Evolutionary conservation across 1,140 invertebrate genomes (phyloP).

Genomic region (Apis florea): DNA sequence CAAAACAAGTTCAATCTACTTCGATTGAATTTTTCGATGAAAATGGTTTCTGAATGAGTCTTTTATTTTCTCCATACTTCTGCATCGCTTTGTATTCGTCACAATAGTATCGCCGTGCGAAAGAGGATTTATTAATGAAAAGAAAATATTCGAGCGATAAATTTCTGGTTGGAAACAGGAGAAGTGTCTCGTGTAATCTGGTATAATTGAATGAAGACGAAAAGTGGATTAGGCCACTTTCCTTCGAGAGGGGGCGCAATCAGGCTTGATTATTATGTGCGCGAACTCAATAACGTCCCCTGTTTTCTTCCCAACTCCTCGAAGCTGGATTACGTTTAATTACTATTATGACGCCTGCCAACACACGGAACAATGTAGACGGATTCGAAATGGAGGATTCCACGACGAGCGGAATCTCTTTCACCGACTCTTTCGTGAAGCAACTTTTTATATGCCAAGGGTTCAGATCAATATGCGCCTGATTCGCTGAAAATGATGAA

Average conservation of each 20-base stretch:
- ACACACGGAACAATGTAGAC: conserved; percentile 27
- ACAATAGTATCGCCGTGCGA: too few species aligned
- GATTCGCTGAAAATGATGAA: too few species aligned
- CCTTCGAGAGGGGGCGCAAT: conserved; percentile 41
- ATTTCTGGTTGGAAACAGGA: not conserved
- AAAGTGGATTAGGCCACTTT: conserved; percentile 60
- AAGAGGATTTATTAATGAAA: too few species aligned
- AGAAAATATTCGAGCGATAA: not conserved
- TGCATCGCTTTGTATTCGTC: too few species aligned
- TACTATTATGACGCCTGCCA: conserved; percentile 40
- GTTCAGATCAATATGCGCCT: too few species aligned
- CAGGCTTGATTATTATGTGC: conserved; percentile 48
- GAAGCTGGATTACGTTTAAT: conserved; percentile 52
- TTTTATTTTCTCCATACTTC: too few species aligned
- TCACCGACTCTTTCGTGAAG: too few species aligned
- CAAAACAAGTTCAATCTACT: too few species aligned
- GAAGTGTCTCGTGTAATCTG: not conserved
- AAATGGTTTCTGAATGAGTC: too few species aligned
- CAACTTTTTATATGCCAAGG: too few species aligned
- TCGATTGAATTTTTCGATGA: too few species aligned
- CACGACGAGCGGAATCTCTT: not conserved
- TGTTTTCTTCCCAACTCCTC: conserved; percentile 49
- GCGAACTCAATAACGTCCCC: conserved; percentile 44
- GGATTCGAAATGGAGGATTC: conserved; percentile 5
- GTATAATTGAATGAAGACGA: conserved; percentile 42